phyloP scores from a whole-genome alignment of 2,797 vertebrate species.

The Diplodus sargus region DNA sequence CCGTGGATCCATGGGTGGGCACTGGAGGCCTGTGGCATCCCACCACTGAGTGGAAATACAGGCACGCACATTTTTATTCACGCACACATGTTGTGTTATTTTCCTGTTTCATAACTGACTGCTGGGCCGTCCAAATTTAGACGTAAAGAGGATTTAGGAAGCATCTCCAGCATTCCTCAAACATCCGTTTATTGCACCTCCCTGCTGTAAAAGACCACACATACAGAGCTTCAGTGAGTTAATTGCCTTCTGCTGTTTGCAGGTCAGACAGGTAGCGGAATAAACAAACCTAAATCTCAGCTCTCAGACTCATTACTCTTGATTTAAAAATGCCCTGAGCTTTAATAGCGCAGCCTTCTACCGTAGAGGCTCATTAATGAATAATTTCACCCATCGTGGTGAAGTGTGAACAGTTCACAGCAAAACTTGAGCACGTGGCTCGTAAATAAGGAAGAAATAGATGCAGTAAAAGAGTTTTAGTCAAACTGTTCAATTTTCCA shows the following conservation, averaged over 20 bases:
- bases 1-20: conserved; percentile 87
- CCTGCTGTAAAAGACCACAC: conserved; percentile 45
- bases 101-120: conserved; percentile 9
- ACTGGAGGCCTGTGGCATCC: conserved; percentile 89
- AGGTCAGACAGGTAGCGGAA: conserved; percentile 32
- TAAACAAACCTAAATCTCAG: conserved; percentile 15
- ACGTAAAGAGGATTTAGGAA: conserved; percentile 5
- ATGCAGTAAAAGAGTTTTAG: conserved; percentile 64
- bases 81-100: conserved; percentile 52
- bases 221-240: conserved; percentile 35
- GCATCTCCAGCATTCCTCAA: conserved; percentile 23
- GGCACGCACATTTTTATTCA: conserved; percentile 73
- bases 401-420: conserved; percentile 59
- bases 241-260: conserved; percentile 23
- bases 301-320: conserved; percentile 27
- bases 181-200: conserved; percentile 20
- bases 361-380: conserved; percentile 57
- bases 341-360: conserved; percentile 40
- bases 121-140: conserved; percentile 14
- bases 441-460: conserved; percentile 66
- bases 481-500: conserved; percentile 70
- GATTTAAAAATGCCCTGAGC: conserved; percentile 27
- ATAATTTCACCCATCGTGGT: conserved; percentile 54
- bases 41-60: conserved; percentile 88
- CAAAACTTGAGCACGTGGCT: conserved; percentile 54